Evolutionary conservation across 1,140 invertebrate species (phyloP).

Genomic region (Ceratina calcarata): DNA sequence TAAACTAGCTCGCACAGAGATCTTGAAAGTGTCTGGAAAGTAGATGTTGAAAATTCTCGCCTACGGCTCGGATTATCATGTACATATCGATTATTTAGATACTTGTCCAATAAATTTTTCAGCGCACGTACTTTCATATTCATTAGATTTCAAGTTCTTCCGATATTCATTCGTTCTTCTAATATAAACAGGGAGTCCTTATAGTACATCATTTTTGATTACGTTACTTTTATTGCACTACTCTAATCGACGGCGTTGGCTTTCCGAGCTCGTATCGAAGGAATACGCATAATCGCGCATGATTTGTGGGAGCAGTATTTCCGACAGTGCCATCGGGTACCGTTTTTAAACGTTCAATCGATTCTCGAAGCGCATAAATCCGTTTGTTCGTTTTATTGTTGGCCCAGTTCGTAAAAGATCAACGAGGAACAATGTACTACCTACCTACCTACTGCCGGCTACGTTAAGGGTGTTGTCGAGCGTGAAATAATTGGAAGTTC

Average conservation of each 20-base stretch:
- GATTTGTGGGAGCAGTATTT: conserved; percentile 31
- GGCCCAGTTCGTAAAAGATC: not conserved
- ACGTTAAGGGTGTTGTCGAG: not conserved
- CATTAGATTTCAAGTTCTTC: too few species aligned
- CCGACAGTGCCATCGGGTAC: not conserved
- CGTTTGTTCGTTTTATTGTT: not conserved
- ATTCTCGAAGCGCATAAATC: not conserved
- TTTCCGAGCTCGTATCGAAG: not conserved
- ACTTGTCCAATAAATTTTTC: too few species aligned
- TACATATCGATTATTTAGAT: not conserved
- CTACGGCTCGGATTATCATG: not conserved
- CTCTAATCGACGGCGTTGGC: not conserved
- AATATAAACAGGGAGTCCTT: too few species aligned
- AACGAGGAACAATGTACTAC: not conserved
- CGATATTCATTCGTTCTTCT: too few species aligned
- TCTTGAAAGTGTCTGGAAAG: not conserved
- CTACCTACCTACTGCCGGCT: not conserved
- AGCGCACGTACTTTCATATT: too few species aligned
- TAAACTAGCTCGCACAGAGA: not conserved
- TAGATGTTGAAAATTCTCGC: not conserved
- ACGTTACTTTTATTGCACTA: too few species aligned
- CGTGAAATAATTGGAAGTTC: conserved; percentile 14
- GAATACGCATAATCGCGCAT: conserved; percentile 30
- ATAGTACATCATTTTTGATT: not conserved
- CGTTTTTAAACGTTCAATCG: conserved; percentile 39